Evolutionary conservation across 2,113 vertebrate genomes (phyloP), one percentile per base, ranked within the genome.

Genomic region (Chamaea fasciata): DNA sequence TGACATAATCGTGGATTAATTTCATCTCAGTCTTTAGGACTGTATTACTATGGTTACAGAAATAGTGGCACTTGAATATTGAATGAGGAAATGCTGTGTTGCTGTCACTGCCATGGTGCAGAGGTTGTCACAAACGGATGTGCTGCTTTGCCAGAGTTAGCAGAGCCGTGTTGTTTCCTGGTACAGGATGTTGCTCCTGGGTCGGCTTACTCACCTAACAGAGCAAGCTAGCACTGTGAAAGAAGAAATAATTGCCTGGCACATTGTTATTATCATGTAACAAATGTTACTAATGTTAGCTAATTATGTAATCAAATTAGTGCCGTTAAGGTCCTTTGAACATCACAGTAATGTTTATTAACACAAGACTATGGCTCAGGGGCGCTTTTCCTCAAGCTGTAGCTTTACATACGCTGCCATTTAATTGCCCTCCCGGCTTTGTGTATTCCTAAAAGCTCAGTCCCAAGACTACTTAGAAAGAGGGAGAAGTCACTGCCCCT

Each of bases 371-470:
- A 1, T 37, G 31, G 23, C 62, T 80, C 46, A 20, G 53, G 28
- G n/a, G 41, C 79, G 31, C 65, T 95, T 85, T 65, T 79, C 23
- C 68, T 77, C 46, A 60, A 70, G 42, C 65, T 3, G 0, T 31
- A 14, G 57, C 4, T 3, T 30, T 33, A 14, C 1, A 0, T 35
- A 14, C 0, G 1, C 41, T 67, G 56, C 59, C 15, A 2, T 42
- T 64, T 11, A 27, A 53, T n/a, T 79, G 37, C 67, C 7, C 20
- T 89, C 19, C 30, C 81, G 30, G 44, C 49, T 27, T 14, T 10
- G 13, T 9, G n/a, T 2, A 0, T 47, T 71, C 18, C 44, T 17
- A 22, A 39, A 50, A 70, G 52, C 35, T 74, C n/a, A 35, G 16
- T 27, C 60, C 59, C 70, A 22, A 19, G 31, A 4, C 39, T 13